These are phyloP conservation scores for Oryzias curvinotus DNA, from an alignment of 2,113 vertebrate genomes.

Conservation along the genomic window DNA sequence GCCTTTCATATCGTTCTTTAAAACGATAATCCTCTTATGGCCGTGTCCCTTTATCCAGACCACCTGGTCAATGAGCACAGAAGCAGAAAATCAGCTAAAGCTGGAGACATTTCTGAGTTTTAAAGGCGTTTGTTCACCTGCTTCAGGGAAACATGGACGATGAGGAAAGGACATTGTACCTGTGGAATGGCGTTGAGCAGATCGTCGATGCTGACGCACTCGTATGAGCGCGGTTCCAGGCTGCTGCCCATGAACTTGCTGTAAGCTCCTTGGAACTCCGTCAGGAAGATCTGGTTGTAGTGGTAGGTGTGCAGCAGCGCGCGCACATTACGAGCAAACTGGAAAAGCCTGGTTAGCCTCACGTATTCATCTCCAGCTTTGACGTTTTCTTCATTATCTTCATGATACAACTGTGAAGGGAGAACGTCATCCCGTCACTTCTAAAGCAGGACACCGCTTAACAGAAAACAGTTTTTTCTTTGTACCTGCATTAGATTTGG, in stretches of 20 bases:
- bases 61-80: slow-evolving; percentile 75
- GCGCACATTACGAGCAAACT: slow-evolving; percentile 91
- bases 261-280: slow-evolving; percentile 88
- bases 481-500: slow-evolving; percentile 92
- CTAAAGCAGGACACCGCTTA: not conserved
- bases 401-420: slow-evolving; percentile 79
- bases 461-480: not conserved
- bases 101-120: not conserved
- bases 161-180: slow-evolving; percentile 66
- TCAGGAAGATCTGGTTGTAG: slow-evolving; percentile 97
- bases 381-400: slow-evolving; percentile 55
- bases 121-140: not conserved
- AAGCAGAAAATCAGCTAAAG: not conserved
- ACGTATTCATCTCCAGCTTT: slow-evolving; percentile 78
- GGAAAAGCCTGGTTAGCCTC: slow-evolving; percentile 88
- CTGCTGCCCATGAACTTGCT: slow-evolving; percentile 87
- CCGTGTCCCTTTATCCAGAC: slow-evolving; percentile 99
- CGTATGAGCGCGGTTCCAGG: slow-evolving; percentile 85
- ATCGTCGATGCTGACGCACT: slow-evolving; percentile 86
- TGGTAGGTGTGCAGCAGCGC: slow-evolving; percentile 95
- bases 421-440: not conserved
- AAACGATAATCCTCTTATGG: slow-evolving; percentile 96
- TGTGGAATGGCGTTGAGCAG: slow-evolving; percentile 91
- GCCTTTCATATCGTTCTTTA: slow-evolving; percentile 99
- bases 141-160: not conserved